These are phyloP conservation scores for Rhamnusium bicolor DNA, from an alignment of 2,888 invertebrate species.

Conservation along the genomic window DNA sequence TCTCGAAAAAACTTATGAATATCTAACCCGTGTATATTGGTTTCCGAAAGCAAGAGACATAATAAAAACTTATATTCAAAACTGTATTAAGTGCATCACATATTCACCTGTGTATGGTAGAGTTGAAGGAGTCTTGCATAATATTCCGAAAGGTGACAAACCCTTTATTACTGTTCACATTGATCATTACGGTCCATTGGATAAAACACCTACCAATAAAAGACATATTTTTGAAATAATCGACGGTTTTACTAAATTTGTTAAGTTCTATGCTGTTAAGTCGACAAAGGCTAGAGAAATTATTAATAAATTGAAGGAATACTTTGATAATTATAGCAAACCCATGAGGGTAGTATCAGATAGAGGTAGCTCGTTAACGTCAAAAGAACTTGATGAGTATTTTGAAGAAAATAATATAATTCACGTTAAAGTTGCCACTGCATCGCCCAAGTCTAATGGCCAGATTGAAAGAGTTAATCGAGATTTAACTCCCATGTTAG, in stretches of 20 bases:
- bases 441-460: conserved; percentile 29
- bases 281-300: conserved; percentile 3
- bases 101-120: conserved; percentile 33
- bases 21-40: conserved; percentile 18
- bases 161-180: conserved; percentile 37
- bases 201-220: conserved; percentile 16
- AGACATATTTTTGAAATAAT: conserved; percentile 21
- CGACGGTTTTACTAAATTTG: too few species aligned
- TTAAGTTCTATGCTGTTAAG: conserved; percentile 17
- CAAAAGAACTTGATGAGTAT: not conserved
- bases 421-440: conserved; percentile 33
- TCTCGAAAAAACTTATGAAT: conserved; percentile 23
- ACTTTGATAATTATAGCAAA: conserved; percentile 3
- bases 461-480: conserved; percentile 32
- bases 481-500: conserved; percentile 34
- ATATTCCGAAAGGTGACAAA: conserved; percentile 34
- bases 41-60: conserved; percentile 24
- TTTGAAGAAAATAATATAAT: not conserved
- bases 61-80: conserved; percentile 33
- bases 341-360: conserved; percentile 8
- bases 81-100: conserved; percentile 38
- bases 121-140: conserved; percentile 19
- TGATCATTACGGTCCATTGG: conserved; percentile 6
- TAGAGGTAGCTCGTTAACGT: not conserved
- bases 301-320: too few species aligned